Evolutionary conservation across 1,140 invertebrate species (phyloP), one percentile per base, ranked within the genome.

Genomic region (Conus betulinus): DNA sequence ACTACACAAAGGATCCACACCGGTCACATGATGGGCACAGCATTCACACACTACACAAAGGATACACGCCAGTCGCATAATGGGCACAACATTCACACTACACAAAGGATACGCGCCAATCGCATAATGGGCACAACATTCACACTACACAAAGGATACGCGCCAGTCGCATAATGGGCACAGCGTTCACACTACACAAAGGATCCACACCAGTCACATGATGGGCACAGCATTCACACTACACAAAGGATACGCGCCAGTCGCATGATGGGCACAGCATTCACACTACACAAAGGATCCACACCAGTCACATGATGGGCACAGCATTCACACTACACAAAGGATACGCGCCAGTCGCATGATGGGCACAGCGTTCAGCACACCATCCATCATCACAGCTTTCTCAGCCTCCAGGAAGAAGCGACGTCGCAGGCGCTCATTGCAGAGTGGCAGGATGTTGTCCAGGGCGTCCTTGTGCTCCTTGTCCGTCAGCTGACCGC

Each of bases 391-490:
- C 53, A 90, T 85, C 1, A 92, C 89, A 25, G 91, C 90, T 53
- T 89, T 91, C 90, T 94, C 93, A n/a, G 94, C 87, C 89, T 95
- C 93, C 60, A 90, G 88, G 84, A 88, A 95, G 5, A 95, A 90
- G n/a, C 92, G 83, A 23, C 91, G 90, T 52, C 93, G 81, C 27
- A 93, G 88, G 39, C 91, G 92, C 67, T 94, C 94, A 90, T 93
- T 93, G 82, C 91, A 89, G 7, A 94, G 76, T 15, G 93, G 93
- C 3, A 95, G 88, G 55, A 94, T 89, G 74, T 91, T 91, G 76
- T 95, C 94, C 23, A 94, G 85, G 20, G 94, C 93, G 13, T 94
- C 94, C 53, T 91, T 94, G 86, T 93, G 95, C 88, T 95, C 94
- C 63, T 90, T 91, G 71, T 94, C 93, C 7, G 90, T 93, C 88